phyloP scores from a whole-genome alignment of 2,113 vertebrate species.

The Mohoua ochrocephala region DNA sequence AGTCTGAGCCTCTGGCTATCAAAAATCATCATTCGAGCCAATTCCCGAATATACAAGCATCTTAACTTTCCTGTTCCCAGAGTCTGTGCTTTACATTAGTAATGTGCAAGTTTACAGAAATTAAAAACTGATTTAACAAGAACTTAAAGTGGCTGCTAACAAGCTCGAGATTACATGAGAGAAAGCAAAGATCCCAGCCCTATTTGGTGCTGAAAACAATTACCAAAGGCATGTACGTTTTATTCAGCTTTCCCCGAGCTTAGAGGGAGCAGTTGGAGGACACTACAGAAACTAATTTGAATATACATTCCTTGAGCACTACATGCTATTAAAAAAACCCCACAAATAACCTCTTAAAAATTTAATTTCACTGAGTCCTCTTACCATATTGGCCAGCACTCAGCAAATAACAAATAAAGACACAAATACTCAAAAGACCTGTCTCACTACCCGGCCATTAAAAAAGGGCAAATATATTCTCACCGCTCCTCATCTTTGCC shows the following conservation, averaged over 20 bases:
- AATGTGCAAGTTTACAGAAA: background rate
- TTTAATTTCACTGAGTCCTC: background rate
- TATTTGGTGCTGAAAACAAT: background rate
- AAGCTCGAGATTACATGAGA: background rate
- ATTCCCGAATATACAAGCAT: accelerated
- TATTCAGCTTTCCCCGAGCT: background rate
- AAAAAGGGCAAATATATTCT: background rate
- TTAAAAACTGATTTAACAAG: background rate
- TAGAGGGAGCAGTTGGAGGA: background rate
- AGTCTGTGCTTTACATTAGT: background rate
- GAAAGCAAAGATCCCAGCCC: background rate
- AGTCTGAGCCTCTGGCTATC: background rate
- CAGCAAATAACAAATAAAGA: background rate
- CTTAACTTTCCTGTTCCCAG: background rate
- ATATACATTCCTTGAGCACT: background rate
- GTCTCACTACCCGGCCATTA: background rate
- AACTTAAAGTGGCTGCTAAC: background rate
- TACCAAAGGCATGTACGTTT: background rate
- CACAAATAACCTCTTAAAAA: background rate
- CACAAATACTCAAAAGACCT: background rate
- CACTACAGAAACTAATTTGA: background rate
- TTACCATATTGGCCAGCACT: background rate
- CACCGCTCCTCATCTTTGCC: background rate
- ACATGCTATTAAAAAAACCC: background rate
- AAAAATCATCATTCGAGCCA: background rate